These are phyloP conservation scores for Argyresthia albistria DNA, from an alignment of 2,888 invertebrate species.

Conservation along the genomic window DNA sequence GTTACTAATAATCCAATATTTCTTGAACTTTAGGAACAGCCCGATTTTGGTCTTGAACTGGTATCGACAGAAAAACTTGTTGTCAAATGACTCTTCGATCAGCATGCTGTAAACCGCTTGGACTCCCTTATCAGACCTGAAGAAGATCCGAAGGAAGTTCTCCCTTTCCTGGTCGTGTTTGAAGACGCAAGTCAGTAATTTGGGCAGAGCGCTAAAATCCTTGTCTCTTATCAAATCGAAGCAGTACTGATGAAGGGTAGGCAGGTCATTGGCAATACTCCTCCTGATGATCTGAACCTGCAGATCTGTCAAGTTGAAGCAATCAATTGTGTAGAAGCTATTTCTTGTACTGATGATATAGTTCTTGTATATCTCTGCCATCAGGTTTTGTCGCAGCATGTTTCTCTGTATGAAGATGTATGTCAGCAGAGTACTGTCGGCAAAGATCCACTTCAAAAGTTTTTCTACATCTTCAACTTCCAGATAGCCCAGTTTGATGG, in stretches of 20 bases:
- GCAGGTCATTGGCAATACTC: neutral
- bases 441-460: neutral
- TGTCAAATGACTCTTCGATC: neutral
- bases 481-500: neutral
- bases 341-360: neutral
- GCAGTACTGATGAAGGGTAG: neutral
- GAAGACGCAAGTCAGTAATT: neutral
- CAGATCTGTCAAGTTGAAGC: neutral
- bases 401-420: neutral
- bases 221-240: neutral
- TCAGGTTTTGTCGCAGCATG: neutral
- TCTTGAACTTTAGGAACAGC: neutral
- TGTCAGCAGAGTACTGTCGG: neutral
- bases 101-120: neutral
- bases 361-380: conserved; percentile 1
- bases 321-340: neutral
- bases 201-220: neutral
- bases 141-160: neutral
- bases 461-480: neutral
- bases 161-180: neutral
- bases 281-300: neutral
- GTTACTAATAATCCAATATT: neutral
- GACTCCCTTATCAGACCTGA: neutral
- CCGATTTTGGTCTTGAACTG: neutral
- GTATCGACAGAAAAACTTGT: neutral